These are phyloP conservation scores for Acanthosepion esculentum DNA, from an alignment of 2,888 invertebrate genomes.

Conservation along the genomic window DNA sequence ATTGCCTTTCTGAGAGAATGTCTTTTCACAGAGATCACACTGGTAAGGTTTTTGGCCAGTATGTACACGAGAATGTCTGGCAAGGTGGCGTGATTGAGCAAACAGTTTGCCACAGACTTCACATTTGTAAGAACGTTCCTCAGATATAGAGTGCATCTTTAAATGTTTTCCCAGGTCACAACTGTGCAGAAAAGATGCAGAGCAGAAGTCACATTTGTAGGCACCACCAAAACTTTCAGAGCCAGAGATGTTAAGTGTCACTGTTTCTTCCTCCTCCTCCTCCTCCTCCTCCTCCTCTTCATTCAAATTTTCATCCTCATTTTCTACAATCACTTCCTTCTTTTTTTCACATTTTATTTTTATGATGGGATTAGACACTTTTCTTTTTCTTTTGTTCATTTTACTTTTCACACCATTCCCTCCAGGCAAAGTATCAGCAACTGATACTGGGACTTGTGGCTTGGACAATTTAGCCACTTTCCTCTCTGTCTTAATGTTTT, in stretches of 20 bases:
- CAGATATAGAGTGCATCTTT: conserved; percentile 53
- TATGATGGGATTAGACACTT: background rate
- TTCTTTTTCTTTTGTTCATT: background rate
- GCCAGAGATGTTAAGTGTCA: background rate
- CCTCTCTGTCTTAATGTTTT: background rate
- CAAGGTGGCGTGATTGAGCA: conserved; percentile 50
- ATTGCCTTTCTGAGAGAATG: conserved; percentile 2
- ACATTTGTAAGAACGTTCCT: conserved; percentile 55
- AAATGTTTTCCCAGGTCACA: conserved; percentile 50
- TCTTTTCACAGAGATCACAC: conserved; percentile 14
- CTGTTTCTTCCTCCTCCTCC: background rate
- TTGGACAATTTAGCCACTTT: background rate
- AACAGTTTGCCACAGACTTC: conserved; percentile 53
- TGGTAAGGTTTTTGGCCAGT: conserved; percentile 48
- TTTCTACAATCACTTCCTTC: background rate
- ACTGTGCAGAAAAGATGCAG: conserved; percentile 76
- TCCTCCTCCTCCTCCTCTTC: background rate
- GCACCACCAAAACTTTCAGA: conserved; percentile 68
- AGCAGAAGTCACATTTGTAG: conserved; percentile 76
- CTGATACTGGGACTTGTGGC: background rate
- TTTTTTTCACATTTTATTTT: background rate
- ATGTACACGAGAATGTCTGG: conserved; percentile 53
- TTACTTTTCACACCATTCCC: background rate
- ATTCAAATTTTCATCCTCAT: background rate
- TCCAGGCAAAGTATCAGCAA: background rate